Conservation (phyloP, 2,888 invertebrate species). For the Malachius bipustulatus region DNA sequence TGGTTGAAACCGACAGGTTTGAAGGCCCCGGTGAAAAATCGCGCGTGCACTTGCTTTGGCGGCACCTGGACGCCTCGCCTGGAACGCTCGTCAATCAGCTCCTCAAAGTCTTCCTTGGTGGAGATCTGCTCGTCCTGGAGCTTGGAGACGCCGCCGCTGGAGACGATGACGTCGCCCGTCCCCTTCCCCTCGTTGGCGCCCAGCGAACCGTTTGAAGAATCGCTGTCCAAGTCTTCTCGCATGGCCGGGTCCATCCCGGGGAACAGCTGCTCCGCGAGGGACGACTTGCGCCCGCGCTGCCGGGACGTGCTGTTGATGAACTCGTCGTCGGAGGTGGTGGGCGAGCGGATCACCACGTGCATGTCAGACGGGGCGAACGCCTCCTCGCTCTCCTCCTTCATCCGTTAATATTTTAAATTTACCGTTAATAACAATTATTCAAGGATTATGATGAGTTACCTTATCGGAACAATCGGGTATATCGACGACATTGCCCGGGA, state of each 20-base stretch:
- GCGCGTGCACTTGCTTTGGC: constrained; percentile 20
- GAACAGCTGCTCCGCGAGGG: constrained; percentile 35
- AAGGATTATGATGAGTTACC: too few relatives aligned
- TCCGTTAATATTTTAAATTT: too few relatives aligned
- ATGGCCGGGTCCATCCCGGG: constrained; percentile 42
- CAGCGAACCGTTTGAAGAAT: constrained; percentile 35
- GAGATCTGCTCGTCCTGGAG: constrained; percentile 53
- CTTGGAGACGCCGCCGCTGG: constrained; percentile 52
- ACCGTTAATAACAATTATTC: too few relatives aligned
- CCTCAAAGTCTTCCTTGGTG: constrained; percentile 55
- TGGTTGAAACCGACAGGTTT: too few relatives aligned
- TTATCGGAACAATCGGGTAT: constrained; percentile 43
- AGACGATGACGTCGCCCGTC: constrained; percentile 39
- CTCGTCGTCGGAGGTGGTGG: constrained; percentile 36
- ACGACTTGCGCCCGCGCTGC: constrained; percentile 31
- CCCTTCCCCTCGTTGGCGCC: constrained; percentile 34
- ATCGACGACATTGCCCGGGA: constrained; percentile 49
- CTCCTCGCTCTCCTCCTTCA: constrained; percentile 32
- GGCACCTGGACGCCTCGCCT: constrained; percentile 39
- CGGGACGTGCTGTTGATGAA: constrained; percentile 33
- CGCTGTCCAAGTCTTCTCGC: constrained; percentile 38
- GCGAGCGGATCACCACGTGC: constrained; percentile 34
- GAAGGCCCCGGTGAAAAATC: too few relatives aligned
- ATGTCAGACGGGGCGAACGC: constrained; percentile 28
- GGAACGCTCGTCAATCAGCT: constrained; percentile 50